Conservation (phyloP, 2,888 invertebrate genomes). For the Acheta domesticus region DNA sequence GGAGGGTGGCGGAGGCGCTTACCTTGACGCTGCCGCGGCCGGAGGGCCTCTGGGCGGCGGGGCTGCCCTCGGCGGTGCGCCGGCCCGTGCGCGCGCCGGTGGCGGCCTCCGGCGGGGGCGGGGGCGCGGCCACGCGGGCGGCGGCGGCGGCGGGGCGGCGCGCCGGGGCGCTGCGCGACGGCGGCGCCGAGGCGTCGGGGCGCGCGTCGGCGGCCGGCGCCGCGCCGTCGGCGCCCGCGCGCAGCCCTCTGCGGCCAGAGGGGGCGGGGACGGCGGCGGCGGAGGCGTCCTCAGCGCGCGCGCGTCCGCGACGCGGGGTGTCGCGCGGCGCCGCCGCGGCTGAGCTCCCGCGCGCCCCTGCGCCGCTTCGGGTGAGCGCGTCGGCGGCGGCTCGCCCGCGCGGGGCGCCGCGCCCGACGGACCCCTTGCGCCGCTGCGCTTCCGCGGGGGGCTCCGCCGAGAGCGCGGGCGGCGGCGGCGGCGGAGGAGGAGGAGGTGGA, state of each 20-base stretch:
- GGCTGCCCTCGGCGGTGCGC: background rate
- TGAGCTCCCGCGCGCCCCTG: too few species aligned
- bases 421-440: background rate
- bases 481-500: background rate
- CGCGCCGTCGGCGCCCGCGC: background rate
- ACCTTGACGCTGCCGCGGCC: background rate
- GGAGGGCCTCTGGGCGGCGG: background rate
- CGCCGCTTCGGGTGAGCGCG: background rate
- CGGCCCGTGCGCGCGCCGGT: background rate
- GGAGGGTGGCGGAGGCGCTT: background rate
- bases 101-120: background rate
- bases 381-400: background rate
- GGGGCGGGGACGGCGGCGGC: background rate
- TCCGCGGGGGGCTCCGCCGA: background rate
- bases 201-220: background rate
- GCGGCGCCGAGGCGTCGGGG: background rate
- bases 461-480: too few species aligned
- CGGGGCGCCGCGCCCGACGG: background rate
- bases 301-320: background rate
- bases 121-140: background rate
- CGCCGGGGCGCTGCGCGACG: background rate
- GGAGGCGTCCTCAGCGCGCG: background rate
- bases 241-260: background rate
- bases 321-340: too few species aligned
- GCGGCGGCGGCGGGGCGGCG: background rate